Base-by-base conservation (phyloP, 2,888 invertebrate genomes). In the Mythimna ferrago region DNA sequence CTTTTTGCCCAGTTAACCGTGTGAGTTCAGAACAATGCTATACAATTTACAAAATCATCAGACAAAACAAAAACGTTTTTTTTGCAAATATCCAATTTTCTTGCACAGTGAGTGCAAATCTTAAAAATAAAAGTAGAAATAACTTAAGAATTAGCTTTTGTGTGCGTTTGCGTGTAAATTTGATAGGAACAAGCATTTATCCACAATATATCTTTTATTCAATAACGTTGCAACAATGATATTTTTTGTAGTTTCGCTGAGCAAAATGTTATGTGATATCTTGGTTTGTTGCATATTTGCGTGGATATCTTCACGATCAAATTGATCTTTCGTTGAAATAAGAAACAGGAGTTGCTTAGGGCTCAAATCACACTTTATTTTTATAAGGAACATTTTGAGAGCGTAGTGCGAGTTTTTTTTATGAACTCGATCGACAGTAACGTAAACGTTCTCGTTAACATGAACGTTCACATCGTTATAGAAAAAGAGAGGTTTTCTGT, bases 61-160 rank as follows among this genome's bases (percentile, higher is more conserved):
- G 41, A 32, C 9, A 19, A 51, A 14, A 57, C n/a, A 58, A 69
- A 65, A 32, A 67, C 0, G 14, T 60, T 56, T 53, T 0, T 58
- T 61, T 71, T 71, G 26, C 1, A 26, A 82, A 63, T 57, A 53
- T 38, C 44, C 57, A 82, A 76, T 84, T 83, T 79, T 63, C 72
- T 73, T 57, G 51, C 58, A 58, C 10, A 69, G 26, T 21, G 66
- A 65, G 65, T 81, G 68, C 72, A 64, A 78, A 81, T 74, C 48
- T 1, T 11, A 44, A 44, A 44, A 44, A 11, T 44, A 44, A 44
- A 44, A 11, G 11, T 11, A 11, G 11, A 44, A 44, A 44, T 38
- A 38, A 38, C 26, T 26, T 26, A 26, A 26, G 26, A 26, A 26
- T 7, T 10, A 44, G 11, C 11, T 44, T 53, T 63, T 9, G 14